These are phyloP conservation scores for Lacerta viridis DNA, from an alignment of 2,797 vertebrate species.

Conservation along the genomic window DNA sequence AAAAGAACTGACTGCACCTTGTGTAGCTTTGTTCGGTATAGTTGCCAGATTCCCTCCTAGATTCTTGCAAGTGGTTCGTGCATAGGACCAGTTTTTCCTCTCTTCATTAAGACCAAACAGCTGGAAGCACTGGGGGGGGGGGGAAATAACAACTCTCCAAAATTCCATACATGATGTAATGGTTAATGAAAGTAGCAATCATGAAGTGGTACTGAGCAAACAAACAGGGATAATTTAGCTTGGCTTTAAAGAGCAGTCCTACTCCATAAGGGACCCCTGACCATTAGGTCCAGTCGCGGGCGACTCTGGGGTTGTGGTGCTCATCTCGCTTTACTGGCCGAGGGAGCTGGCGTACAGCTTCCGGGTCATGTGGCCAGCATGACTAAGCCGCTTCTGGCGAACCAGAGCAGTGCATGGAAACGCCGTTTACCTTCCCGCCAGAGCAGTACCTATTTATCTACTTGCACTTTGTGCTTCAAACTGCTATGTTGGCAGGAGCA, in stretches of 20 bases:
- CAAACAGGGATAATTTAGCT: background rate
- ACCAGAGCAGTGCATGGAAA: no score
- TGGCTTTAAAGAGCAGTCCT: background rate
- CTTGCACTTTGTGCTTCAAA: no score
- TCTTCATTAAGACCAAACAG: conserved; percentile 78
- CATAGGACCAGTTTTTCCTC: conserved; percentile 83
- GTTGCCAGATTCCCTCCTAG: conserved; percentile 91
- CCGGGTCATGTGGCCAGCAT: no score
- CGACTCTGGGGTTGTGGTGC: no score
- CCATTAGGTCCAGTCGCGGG: no score
- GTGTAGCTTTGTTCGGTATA: conserved; percentile 82
- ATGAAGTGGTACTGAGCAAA: background rate
- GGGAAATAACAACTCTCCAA: background rate
- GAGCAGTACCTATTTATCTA: no score
- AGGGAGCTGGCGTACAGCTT: no score
- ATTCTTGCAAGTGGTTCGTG: conserved; percentile 83
- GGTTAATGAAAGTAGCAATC: background rate
- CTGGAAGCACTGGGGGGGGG: conserved; percentile 88
- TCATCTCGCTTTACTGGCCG: no score
- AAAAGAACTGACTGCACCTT: conserved; percentile 82
- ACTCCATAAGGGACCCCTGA: background rate
- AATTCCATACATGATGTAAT: background rate
- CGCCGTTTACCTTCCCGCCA: no score
- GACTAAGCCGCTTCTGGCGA: no score
- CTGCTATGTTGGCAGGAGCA: no score